A percentile compares a stretch with the other conserved stretches of the same genome.
Evolutionary conservation across 2,113 vertebrate species (phyloP).

Genomic region (Pipa parva): DNA sequence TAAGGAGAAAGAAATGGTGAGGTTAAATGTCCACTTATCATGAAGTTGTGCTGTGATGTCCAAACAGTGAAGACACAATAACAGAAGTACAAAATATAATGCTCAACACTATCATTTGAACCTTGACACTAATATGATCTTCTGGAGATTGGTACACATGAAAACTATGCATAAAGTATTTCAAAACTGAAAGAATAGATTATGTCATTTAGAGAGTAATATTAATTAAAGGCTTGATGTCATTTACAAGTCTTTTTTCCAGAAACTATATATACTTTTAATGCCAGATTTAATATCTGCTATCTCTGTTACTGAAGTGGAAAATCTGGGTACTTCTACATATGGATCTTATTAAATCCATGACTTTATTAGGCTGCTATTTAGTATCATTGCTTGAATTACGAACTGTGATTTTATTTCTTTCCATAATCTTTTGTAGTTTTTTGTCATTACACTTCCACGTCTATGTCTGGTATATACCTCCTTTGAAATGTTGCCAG

Average conservation of each 20-base stretch:
- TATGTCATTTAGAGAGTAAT: slow-evolving; percentile 5
- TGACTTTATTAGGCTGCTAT: slow-evolving; percentile 60
- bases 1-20: background rate
- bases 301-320: slow-evolving; percentile 57
- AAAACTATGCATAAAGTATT: background rate
- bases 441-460: slow-evolving; percentile 68
- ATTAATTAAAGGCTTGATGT: slow-evolving; percentile 1
- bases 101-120: background rate
- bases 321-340: slow-evolving; percentile 59
- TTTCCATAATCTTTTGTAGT: slow-evolving; percentile 71
- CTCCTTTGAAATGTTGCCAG: slow-evolving; percentile 71
- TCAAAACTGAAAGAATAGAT: background rate
- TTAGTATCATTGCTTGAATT: slow-evolving; percentile 71
- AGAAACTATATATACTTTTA: slow-evolving; percentile 54
- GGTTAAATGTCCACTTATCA: background rate
- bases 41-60: background rate
- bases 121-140: background rate
- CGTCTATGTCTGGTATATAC: slow-evolving; percentile 69
- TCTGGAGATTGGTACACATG: background rate
- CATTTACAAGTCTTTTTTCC: slow-evolving; percentile 25
- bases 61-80: background rate
- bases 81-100: background rate
- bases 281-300: slow-evolving; percentile 56
- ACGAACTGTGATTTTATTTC: slow-evolving; percentile 73
- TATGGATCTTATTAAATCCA: slow-evolving; percentile 66